phyloP scores from a whole-genome alignment of 2,113 vertebrate genomes.

The Gobiocypris rarus region DNA sequence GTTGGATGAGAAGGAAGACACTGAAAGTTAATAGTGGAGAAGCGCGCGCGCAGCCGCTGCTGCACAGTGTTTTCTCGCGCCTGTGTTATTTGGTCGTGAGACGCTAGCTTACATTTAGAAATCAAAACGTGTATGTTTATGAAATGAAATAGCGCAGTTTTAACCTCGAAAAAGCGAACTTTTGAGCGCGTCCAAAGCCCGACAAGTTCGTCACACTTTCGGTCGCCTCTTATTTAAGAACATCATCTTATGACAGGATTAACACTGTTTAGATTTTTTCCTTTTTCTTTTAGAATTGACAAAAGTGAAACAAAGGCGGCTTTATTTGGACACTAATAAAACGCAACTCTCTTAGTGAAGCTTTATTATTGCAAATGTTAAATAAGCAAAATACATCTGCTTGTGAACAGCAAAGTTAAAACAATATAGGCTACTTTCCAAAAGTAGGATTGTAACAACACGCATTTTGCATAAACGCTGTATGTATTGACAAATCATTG shows the following conservation, averaged over 20 bases:
- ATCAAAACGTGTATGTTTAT: constrained; percentile 38
- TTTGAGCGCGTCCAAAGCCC: not conserved
- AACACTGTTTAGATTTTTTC: not conserved
- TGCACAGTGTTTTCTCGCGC: constrained; percentile 29
- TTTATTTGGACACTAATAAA: not conserved
- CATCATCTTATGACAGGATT: not conserved
- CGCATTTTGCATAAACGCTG: not conserved
- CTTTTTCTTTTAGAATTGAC: not conserved
- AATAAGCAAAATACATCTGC: not conserved
- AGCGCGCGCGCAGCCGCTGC: constrained; percentile 46
- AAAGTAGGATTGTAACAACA: not conserved
- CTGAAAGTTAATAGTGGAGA: constrained; percentile 69
- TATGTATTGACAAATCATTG: not conserved
- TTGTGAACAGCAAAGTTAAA: not conserved
- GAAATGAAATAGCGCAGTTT: constrained; percentile 21
- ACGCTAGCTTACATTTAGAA: constrained; percentile 46
- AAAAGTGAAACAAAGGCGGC: not conserved
- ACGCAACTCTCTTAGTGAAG: not conserved
- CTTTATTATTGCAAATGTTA: not conserved
- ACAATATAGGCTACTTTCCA: not conserved
- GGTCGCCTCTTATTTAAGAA: constrained; percentile 2
- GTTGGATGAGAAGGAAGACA: constrained; percentile 78
- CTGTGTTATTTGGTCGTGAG: constrained; percentile 43
- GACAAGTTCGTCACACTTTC: constrained; percentile 31
- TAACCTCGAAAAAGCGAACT: not conserved